Conservation (phyloP, 2,797 vertebrate genomes). For the Danio tinwini region DNA sequence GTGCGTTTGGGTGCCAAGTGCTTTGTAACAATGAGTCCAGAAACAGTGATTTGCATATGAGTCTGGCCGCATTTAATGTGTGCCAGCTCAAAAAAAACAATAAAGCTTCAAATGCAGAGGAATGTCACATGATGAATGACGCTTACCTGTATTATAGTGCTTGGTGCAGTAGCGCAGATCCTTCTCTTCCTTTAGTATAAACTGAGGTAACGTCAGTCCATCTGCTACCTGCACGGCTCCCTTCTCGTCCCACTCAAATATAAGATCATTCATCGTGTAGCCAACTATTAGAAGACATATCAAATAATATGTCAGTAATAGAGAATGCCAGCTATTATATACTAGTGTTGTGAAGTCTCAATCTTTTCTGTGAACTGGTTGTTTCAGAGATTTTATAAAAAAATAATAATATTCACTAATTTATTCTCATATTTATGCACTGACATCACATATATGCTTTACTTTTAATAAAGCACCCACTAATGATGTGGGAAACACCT, state of each 20-base stretch:
- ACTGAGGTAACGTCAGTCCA: slow-evolving; percentile 94
- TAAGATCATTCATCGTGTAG: slow-evolving; percentile 98
- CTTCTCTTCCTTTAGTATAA: slow-evolving; percentile 97
- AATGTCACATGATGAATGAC: slow-evolving; percentile 21
- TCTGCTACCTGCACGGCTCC: slow-evolving; percentile 97
- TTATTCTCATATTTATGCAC: no score
- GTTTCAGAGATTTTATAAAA: no score
- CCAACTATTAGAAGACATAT: slow-evolving; percentile 81
- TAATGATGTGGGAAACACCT: no score
- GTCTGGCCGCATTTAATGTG: slow-evolving; percentile 3
- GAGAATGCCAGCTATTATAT: neutral
- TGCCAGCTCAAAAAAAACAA: slow-evolving; percentile 39
- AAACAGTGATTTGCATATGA: slow-evolving; percentile 2
- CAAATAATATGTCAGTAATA: neutral
- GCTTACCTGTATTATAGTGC: slow-evolving; percentile 97
- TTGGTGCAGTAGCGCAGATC: slow-evolving; percentile 98
- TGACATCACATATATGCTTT: no score
- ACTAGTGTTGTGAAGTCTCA: no score
- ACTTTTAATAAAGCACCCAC: no score
- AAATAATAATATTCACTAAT: no score
- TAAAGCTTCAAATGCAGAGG: slow-evolving; percentile 35
- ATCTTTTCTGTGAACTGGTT: no score
- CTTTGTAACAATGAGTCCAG: neutral
- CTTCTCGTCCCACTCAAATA: slow-evolving; percentile 98
- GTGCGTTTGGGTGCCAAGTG: slow-evolving; percentile 5